Base-by-base conservation (phyloP, 2,888 invertebrate genomes). In the Protophormia terraenovae region DNA sequence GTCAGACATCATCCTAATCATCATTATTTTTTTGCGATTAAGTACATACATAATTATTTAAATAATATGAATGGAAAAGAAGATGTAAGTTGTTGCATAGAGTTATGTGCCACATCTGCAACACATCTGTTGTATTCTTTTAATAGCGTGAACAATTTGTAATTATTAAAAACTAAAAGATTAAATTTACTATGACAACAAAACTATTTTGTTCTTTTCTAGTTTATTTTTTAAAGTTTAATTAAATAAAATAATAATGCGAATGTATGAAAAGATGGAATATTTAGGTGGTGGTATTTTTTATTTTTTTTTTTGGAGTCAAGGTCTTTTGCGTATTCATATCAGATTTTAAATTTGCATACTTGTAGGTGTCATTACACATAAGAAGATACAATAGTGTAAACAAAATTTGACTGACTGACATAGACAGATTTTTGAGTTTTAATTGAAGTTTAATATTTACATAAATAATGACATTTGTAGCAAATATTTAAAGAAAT, bases 281-380 rank as follows among this genome's bases (percentile, higher is more conserved):
- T 53, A 71, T 64, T 83, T 75, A 75, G 79, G 38, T 79, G 79
- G 67, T 67, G 73, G 67, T 76, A 64, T 67, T 19, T 79, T n/a
- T n/a, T n/a, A n/a, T n/a, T n/a, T n/a, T n/a, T n/a, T n/a, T n/a
- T 69, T 64, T 45, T 66, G 8, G 32, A 80, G 84, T 76, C 84
- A 84, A 84, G 84, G 79, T 27, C 47, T 77, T 50, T 76, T 71
- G 58, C 55, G 64, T 71, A 35, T 55, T 76, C 35, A 41, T 47
- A 79, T 64, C 64, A 58, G 29, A 29, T 82, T 71, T 41, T 71
- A 50, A 71, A 76, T 84, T 66, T 45, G 67, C 53, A 67, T 41
- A 66, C 38, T 55, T 32, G 77, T 58, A 66, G 77, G 66, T 58
- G 58, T 45, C 32, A 22, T 45, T 14, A 50, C 22, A 45, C 3